Conservation (phyloP, 2,797 vertebrate genomes). For the Cyclura pinguis region DNA sequence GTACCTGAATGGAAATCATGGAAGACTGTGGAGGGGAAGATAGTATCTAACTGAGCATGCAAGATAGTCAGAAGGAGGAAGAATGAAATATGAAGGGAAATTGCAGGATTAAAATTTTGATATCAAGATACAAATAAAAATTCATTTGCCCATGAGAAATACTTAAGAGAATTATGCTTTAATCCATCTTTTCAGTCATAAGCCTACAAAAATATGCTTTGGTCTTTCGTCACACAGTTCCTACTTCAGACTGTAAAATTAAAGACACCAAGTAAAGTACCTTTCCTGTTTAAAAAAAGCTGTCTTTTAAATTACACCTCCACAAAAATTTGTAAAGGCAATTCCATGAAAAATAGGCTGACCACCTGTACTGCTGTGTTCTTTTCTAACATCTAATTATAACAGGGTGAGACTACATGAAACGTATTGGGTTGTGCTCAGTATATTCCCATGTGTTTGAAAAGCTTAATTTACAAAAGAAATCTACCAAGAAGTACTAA, state of each 20-base stretch:
- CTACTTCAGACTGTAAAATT: constrained; percentile 17
- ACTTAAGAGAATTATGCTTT: background rate
- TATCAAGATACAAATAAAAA: background rate
- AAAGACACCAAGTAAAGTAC: background rate
- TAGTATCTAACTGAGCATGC: too few relatives aligned
- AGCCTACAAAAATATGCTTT: constrained; percentile 41
- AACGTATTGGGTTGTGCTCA: constrained; percentile 43
- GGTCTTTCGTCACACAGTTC: constrained; percentile 17
- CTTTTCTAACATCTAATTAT: constrained; percentile 42
- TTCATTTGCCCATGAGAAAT: background rate
- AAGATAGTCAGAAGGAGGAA: too few relatives aligned
- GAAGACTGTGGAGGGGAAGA: too few relatives aligned
- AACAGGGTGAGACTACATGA: constrained; percentile 35
- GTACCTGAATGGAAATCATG: too few relatives aligned
- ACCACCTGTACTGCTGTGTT: constrained; percentile 31
- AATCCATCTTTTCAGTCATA: constrained; percentile 49
- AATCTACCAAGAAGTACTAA: constrained; percentile 29
- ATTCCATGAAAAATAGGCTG: constrained; percentile 23
- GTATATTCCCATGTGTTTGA: constrained; percentile 28
- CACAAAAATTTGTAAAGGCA: background rate
- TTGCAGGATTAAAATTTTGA: too few relatives aligned
- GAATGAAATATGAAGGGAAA: too few relatives aligned
- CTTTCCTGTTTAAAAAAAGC: background rate
- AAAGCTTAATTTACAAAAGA: constrained; percentile 37
- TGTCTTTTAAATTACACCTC: constrained; percentile 27